Evolutionary conservation across 1,140 invertebrate genomes (phyloP).

Genomic region (Palaemon carinicauda): DNA sequence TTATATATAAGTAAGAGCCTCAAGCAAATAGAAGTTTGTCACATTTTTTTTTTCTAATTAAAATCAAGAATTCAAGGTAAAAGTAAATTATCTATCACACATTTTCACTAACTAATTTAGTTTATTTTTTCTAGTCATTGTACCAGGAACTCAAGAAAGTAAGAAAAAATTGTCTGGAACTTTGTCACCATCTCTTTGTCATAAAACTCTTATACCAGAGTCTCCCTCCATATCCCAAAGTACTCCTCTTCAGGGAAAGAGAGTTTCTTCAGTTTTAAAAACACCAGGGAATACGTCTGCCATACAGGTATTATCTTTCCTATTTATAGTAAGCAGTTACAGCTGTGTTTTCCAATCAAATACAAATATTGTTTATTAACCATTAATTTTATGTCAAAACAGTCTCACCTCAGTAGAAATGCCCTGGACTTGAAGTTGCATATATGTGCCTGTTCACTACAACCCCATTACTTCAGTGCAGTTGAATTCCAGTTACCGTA

Average conservation of each 20-base stretch:
- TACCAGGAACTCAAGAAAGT: neutral
- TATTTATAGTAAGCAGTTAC: no score
- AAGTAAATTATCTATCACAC: no score
- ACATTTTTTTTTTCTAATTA: no score
- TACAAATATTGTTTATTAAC: neutral
- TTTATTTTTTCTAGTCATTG: neutral
- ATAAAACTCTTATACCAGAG: constrained; percentile 3
- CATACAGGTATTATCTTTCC: neutral
- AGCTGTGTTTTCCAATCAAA: neutral
- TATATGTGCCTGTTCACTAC: no score
- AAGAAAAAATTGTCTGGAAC: neutral
- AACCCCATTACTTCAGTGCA: no score
- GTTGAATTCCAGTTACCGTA: no score
- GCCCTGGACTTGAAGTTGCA: no score
- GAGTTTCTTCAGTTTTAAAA: neutral
- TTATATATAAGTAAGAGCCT: no score
- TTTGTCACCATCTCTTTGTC: no score
- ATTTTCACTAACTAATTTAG: neutral
- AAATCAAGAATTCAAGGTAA: no score
- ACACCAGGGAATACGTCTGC: neutral
- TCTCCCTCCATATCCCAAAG: constrained; percentile 14
- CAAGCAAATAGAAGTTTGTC: no score
- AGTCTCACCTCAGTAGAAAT: no score
- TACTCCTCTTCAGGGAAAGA: neutral
- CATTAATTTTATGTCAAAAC: neutral